Evolutionary conservation across 2,888 invertebrate genomes (phyloP), one percentile per base, ranked within the genome.

Genomic region (Bellardia pandia): DNA sequence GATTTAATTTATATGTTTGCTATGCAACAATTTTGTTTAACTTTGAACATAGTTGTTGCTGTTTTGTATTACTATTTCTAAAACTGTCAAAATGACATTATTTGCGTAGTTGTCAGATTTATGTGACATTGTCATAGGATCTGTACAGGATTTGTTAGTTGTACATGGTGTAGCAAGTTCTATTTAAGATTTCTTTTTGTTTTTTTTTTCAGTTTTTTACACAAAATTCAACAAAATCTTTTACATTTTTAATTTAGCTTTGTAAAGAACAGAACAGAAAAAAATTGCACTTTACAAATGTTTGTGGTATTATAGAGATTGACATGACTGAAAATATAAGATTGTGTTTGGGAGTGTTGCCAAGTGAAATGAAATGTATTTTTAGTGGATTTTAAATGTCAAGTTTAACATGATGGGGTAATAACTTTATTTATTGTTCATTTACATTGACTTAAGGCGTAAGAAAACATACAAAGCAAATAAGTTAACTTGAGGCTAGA

Each of bases 31-130:
- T 58, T 66, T 66, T 56, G 11, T 81, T 66, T 62, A 72, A 66
- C 56, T 30, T 60, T 68, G 33, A 72, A 74, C 64, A 68, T 74
- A 48, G 62, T 77, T 77, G 62, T 51, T 77, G 48, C n/a, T 58
- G 62, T 77, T 72, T 60, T 62, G 48, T 51, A 53, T 30, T 30
- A 30, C 37, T 62, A 37, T 51, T 62, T 69, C 75, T 80, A 68
- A 66, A 80, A 84, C 83, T 86, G 86, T 84, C 86, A 86, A 86
- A 86, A 81, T 87, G 85, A 87, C 87, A 87, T 85, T 87, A 85
- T 87, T 88, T 89, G 89, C 90, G 89, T 89, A 89, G 88, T 88
- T 89, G 89, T 89, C 89, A 89, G 89, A 89, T 89, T 89, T 90
- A 89, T 89, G 88, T 88, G 85, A 85, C 86, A 80, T 66, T 87